Base-by-base conservation (phyloP, 2,888 invertebrate genomes). In the Eupithecia vulgata region DNA sequence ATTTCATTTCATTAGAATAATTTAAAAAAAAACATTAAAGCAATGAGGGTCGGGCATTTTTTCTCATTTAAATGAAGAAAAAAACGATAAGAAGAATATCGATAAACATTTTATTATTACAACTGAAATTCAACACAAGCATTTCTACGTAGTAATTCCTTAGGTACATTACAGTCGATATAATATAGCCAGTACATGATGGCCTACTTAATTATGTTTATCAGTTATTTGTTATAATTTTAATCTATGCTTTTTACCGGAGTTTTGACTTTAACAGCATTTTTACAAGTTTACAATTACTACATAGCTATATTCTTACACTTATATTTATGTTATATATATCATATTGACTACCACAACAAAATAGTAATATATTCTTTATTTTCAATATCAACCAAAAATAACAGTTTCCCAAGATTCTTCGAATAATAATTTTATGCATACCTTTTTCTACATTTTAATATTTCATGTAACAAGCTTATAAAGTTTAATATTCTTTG, bases 181-280 rank as follows among this genome's bases (percentile, higher is more conserved):
- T 70, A 64, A 70, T 57, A 66, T 74, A 76, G 76, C 77, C 40
- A 70, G 2, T 64, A 37, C n/a, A 35, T 37, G n/a, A n/a, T 64
- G 17, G 34, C 34, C 35, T 73, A 45, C 15, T 68, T 70, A 69
- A n/a, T n/a, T n/a, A n/a, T 45, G 65, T 65, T 72, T 42, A 62
- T 66, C 40, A 37, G 61, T 64, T 52, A 67, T 35, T 34, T 21
- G 10, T 65, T 57, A 71, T 61, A 64, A 62, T 13, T 52, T 25
- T 21, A 52, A 68, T 34, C 59, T 64, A 72, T 62, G 10, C 10
- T 48, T 6, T 66, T 78, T 25, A 87, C 89, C 72, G 90, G 89
- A 90, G 90, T 89, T 90, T 90, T 87, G 90, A 87, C 87, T 86
- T 85, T 89, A 82, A 88, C 73, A 86, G 82, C 80, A 83, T 82